phyloP scores from a whole-genome alignment of 2,888 invertebrate genomes.

The Tetanocera ferruginea region DNA sequence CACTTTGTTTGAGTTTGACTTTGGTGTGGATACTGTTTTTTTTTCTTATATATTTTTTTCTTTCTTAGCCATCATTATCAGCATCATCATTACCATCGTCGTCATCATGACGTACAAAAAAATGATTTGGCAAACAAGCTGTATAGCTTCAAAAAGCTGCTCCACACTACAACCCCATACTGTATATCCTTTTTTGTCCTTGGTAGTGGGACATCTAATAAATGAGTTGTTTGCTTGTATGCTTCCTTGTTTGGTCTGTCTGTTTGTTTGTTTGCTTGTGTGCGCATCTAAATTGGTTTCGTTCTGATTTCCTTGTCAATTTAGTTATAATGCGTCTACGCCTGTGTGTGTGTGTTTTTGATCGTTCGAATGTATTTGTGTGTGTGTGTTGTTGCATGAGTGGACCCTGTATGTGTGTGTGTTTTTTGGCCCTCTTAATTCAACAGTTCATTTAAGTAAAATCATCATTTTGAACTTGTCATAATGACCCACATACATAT shows the following conservation, averaged over 20 bases:
- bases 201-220: background rate
- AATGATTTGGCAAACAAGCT: background rate
- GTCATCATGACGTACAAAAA: background rate
- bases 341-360: background rate
- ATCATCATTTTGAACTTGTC: constrained; percentile 29
- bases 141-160: too few species aligned
- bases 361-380: background rate
- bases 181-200: background rate
- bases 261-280: background rate
- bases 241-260: background rate
- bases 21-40: background rate
- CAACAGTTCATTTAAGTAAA: constrained; percentile 37
- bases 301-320: constrained; percentile 30
- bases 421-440: constrained; percentile 9
- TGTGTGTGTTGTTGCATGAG: background rate
- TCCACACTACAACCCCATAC: background rate
- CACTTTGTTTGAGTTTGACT: too few species aligned
- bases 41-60: background rate
- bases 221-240: constrained; percentile 26
- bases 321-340: constrained; percentile 2
- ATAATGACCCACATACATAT: constrained; percentile 35
- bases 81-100: background rate
- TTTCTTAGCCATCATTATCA: background rate
- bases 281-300: constrained; percentile 21
- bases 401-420: background rate